Evolutionary conservation across 1,140 invertebrate species (phyloP).

Genomic region (Apis florea): DNA sequence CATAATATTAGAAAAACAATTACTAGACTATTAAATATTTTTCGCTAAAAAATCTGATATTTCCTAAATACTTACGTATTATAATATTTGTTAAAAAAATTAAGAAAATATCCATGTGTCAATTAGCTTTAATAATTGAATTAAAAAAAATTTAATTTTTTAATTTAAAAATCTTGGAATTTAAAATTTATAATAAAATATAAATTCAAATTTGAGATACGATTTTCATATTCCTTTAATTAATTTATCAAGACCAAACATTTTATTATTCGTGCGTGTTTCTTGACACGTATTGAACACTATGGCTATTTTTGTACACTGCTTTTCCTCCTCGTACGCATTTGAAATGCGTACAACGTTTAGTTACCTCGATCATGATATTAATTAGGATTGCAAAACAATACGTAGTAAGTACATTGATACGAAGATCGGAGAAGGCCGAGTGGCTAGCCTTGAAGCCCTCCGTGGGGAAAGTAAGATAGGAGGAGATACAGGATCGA

Average conservation of each 20-base stretch:
- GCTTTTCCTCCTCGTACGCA: background rate
- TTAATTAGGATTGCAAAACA: conserved; percentile 36
- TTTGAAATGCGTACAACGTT: background rate
- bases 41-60: background rate
- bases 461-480: conserved; percentile 1
- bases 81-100: background rate
- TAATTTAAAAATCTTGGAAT: background rate
- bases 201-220: background rate
- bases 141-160: background rate
- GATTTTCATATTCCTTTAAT: background rate
- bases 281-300: background rate
- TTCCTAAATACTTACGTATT: background rate
- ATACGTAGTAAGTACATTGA: background rate
- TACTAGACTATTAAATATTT: background rate
- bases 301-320: background rate
- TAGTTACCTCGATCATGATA: background rate
- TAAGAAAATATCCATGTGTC: no score
- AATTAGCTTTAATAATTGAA: no score
- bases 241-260: background rate
- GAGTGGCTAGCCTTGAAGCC: background rate
- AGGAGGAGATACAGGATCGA: background rate
- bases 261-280: background rate
- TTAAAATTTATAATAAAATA: background rate
- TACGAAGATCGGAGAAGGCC: conserved; percentile 23
- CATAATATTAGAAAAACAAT: background rate